Conservation (phyloP, 1,140 invertebrate species). For the Harlomillsia oculata region DNA sequence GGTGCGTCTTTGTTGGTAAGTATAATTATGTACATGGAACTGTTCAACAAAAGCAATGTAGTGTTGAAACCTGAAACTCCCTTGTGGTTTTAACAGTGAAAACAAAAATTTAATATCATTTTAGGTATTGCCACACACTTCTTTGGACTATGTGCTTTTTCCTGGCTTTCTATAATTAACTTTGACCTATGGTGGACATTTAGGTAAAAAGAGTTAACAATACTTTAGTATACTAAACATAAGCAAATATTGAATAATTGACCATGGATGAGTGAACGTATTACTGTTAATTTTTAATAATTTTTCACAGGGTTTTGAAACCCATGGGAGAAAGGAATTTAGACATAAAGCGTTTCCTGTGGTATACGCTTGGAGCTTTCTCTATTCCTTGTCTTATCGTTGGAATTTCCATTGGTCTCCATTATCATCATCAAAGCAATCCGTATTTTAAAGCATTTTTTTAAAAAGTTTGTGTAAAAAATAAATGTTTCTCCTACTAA, state of each 20-base stretch:
- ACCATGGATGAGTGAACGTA: no score
- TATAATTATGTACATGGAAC: background rate
- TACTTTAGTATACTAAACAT: background rate
- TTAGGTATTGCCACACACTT: conserved; percentile 16
- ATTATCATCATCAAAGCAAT: background rate
- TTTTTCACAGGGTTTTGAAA: conserved; percentile 9
- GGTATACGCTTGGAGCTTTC: conserved; percentile 1
- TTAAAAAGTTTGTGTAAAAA: background rate
- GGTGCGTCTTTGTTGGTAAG: conserved; percentile 6
- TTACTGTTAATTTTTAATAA: background rate
- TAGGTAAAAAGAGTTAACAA: background rate
- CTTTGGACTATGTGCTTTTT: conserved; percentile 10
- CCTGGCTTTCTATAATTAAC: conserved; percentile 25
- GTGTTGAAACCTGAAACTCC: background rate
- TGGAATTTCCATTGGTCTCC: background rate
- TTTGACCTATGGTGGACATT: conserved; percentile 30
- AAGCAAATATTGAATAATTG: background rate
- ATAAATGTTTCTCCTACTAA: background rate
- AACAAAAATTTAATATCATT: conserved; percentile 2
- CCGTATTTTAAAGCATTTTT: background rate
- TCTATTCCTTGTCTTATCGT: background rate
- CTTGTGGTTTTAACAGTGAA: background rate
- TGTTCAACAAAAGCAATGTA: no score
- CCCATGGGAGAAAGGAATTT: conserved; percentile 9
- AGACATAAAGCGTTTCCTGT: conserved; percentile 9